Evolutionary conservation across 2,113 vertebrate species (phyloP), one percentile per base, ranked within the genome.

Genomic region (Pelmatolapia mariae): DNA sequence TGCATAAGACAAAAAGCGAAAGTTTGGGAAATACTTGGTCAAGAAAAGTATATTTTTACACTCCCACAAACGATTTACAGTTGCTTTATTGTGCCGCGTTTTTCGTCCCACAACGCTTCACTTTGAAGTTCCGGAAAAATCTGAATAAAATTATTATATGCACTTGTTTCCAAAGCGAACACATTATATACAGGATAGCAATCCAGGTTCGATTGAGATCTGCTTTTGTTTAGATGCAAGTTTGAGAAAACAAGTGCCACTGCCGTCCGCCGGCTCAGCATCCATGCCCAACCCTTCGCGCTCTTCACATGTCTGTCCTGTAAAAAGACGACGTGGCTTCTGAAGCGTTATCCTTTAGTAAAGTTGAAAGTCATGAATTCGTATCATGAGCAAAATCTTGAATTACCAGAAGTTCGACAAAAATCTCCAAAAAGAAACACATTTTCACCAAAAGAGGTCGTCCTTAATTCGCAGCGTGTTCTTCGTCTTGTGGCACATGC

Each of bases 271-370:
- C 73, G 5, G 63, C 80, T 88, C 93, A 95, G 94, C 93, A 94
- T 95, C 93, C 61, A 54, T 94, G 86, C 91, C 81, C 92, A 87
- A 12, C 91, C 86, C 88, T 83, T 38, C 71, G 82, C 87, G 11
- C 85, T 24, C 52, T 5, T 57, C 36, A 19, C n/a, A 83, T 86
- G 40, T 81, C 19, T 87, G 83, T 83, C 78, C 16, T 76, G n/a
- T 68, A 19, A 33, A 66, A 53, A 53, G 33, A 54, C 68, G 38
- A 45, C 36, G 38, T 7, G 15, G 15, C 24, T 56, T 71, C 13
- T 57, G 36, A 22, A 33, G 36, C 68, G 40, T 79, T 15, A 11
- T 16, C 6, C 52, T 40, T 3, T 7, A 13, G 6, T 29, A 19
- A 83, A 89, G 85, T 89, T 86, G 68, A 43, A 79, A 88, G 79